Evolutionary conservation across 2,113 vertebrate genomes (phyloP).

Genomic region (Leptobrachium ailaonicum): DNA sequence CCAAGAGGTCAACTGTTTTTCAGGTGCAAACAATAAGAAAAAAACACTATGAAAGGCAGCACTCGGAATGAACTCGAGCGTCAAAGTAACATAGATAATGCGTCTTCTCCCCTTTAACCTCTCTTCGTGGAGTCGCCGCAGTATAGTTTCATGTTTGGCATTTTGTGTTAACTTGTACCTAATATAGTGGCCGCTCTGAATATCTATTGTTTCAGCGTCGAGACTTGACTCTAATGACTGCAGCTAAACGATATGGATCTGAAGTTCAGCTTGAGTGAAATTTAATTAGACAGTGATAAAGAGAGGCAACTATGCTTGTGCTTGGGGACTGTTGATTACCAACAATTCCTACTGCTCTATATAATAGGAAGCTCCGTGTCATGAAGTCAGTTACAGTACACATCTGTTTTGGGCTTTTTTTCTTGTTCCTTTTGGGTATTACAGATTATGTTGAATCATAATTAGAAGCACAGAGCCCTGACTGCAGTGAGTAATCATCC

Average conservation of each 20-base stretch:
- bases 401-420: slow-evolving; percentile 44
- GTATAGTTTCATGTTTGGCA: too few relatives aligned
- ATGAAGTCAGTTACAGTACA: slow-evolving; percentile 26
- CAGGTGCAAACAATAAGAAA: too few relatives aligned
- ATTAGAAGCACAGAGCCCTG: slow-evolving; percentile 33
- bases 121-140: too few relatives aligned
- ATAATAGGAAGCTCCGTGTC: slow-evolving; percentile 24
- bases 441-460: slow-evolving; percentile 46
- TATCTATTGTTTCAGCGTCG: not conserved
- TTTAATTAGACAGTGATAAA: slow-evolving; percentile 59
- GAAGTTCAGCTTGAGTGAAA: slow-evolving; percentile 56
- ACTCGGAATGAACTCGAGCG: too few relatives aligned
- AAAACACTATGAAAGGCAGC: too few relatives aligned
- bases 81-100: too few relatives aligned
- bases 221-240: slow-evolving; percentile 34
- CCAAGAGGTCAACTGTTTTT: too few relatives aligned
- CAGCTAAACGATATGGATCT: slow-evolving; percentile 26
- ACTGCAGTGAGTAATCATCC: not conserved
- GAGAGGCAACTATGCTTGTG: slow-evolving; percentile 45
- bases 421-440: slow-evolving; percentile 44
- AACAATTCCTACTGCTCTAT: slow-evolving; percentile 35
- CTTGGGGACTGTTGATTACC: slow-evolving; percentile 41
- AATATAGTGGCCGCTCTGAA: too few relatives aligned
- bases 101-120: too few relatives aligned
- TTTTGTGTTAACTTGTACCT: too few relatives aligned